These are phyloP conservation scores for Dascyllus trimaculatus DNA, from an alignment of 2,113 vertebrate species.

Conservation along the genomic window DNA sequence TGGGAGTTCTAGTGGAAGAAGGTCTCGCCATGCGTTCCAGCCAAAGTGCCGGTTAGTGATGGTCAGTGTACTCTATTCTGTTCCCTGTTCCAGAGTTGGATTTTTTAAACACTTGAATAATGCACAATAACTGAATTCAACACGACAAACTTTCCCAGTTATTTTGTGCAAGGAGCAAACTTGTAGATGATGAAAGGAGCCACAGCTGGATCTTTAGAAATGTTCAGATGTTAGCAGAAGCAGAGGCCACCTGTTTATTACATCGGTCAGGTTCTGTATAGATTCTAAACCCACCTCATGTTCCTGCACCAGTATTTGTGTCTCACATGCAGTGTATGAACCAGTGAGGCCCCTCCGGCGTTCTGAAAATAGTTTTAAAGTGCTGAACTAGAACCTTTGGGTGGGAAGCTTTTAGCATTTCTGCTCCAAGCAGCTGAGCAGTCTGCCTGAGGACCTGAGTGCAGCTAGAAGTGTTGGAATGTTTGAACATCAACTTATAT, in stretches of 20 bases:
- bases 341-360: too few relatives aligned
- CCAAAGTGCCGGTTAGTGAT: neutral
- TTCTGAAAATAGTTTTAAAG: constrained; percentile 9
- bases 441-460: neutral
- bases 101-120: neutral
- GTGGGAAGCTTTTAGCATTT: neutral
- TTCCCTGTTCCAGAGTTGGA: neutral
- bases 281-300: constrained; percentile 12
- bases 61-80: neutral
- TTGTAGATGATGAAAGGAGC: too few relatives aligned
- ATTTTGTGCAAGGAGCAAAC: too few relatives aligned
- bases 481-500: too few relatives aligned
- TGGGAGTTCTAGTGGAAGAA: neutral
- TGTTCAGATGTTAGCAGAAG: too few relatives aligned
- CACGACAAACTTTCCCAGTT: neutral
- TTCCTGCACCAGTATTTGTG: constrained; percentile 14
- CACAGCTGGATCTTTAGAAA: too few relatives aligned
- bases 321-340: constrained; percentile 23
- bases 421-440: neutral
- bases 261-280: constrained; percentile 35
- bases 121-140: neutral
- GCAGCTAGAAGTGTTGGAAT: neutral
- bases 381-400: constrained; percentile 10
- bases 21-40: neutral
- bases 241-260: neutral